Evolutionary conservation across 1,140 invertebrate species (phyloP).

Genomic region (Patella vulgata): DNA sequence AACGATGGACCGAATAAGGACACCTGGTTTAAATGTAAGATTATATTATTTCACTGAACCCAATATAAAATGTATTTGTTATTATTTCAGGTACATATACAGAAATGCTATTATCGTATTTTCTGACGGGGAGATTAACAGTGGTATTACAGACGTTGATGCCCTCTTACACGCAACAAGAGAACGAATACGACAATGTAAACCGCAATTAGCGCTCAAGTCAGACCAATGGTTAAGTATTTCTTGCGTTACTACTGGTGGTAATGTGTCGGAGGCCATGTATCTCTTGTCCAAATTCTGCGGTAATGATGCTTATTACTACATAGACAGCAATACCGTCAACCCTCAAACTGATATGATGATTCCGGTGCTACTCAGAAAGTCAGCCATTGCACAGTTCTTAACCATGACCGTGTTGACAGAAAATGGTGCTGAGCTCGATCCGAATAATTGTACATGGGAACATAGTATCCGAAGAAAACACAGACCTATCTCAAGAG

Average conservation of each 20-base stretch:
- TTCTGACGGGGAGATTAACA: slow-evolving; percentile 54
- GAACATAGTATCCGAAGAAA: slow-evolving; percentile 42
- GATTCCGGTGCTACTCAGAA: slow-evolving; percentile 51
- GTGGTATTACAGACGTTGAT: slow-evolving; percentile 39
- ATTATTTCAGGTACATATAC: slow-evolving; percentile 26
- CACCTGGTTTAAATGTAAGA: no score
- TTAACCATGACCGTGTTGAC: slow-evolving; percentile 36
- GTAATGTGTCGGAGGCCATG: slow-evolving; percentile 39
- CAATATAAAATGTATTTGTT: no score
- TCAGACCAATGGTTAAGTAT: slow-evolving; percentile 50
- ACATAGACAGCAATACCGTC: slow-evolving; percentile 35
- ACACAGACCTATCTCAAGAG: background rate
- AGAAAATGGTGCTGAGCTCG: slow-evolving; percentile 34
- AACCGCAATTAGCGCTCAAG: slow-evolving; percentile 29
- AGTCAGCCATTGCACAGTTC: slow-evolving; percentile 50
- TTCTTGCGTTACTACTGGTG: slow-evolving; percentile 47
- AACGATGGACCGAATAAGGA: no score
- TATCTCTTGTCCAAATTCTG: slow-evolving; percentile 51
- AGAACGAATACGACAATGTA: slow-evolving; percentile 40
- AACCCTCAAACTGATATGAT: slow-evolving; percentile 43
- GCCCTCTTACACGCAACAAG: slow-evolving; percentile 42
- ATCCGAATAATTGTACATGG: slow-evolving; percentile 32
- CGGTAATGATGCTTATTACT: slow-evolving; percentile 52
- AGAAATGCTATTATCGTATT: slow-evolving; percentile 52
- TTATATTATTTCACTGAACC: no score